Conservation (phyloP, 2,888 invertebrate genomes). For the Selenia dentaria region DNA sequence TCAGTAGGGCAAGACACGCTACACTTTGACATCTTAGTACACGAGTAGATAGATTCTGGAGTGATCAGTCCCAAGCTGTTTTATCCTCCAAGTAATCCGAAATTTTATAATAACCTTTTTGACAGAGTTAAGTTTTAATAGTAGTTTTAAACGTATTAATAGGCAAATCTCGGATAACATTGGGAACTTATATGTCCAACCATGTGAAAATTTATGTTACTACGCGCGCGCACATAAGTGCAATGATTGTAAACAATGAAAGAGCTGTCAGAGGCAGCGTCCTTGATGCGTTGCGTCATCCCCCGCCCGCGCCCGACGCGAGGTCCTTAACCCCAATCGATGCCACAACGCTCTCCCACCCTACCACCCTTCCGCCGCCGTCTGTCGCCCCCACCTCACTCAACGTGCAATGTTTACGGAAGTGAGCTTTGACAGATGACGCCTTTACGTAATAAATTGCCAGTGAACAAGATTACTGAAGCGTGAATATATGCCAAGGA, state of each 20-base stretch:
- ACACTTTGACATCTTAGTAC: no score
- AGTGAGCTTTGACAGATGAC: constrained; percentile 21
- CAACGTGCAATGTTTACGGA: constrained; percentile 24
- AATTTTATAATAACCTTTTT: no score
- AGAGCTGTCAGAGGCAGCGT: constrained; percentile 35
- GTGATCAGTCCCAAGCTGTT: no score
- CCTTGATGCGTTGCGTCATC: constrained; percentile 40
- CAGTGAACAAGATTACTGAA: constrained; percentile 14
- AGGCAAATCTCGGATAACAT: no score
- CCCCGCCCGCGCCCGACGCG: constrained; percentile 18
- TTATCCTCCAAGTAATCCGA: no score
- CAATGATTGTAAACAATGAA: constrained; percentile 4
- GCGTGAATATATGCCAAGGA: neutral
- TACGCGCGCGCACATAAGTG: neutral
- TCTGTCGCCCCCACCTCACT: constrained; percentile 28
- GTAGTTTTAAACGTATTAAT: no score
- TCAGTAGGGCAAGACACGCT: no score
- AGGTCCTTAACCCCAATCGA: constrained; percentile 53
- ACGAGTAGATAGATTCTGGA: no score
- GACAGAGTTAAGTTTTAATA: no score
- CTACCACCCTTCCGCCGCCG: no score
- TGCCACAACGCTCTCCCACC: constrained; percentile 20
- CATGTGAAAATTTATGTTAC: no score
- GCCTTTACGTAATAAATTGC: constrained; percentile 23
- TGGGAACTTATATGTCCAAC: no score